Evolutionary conservation across 2,797 vertebrate species (phyloP).

Genomic region (Pseudotriccus pelzelni): DNA sequence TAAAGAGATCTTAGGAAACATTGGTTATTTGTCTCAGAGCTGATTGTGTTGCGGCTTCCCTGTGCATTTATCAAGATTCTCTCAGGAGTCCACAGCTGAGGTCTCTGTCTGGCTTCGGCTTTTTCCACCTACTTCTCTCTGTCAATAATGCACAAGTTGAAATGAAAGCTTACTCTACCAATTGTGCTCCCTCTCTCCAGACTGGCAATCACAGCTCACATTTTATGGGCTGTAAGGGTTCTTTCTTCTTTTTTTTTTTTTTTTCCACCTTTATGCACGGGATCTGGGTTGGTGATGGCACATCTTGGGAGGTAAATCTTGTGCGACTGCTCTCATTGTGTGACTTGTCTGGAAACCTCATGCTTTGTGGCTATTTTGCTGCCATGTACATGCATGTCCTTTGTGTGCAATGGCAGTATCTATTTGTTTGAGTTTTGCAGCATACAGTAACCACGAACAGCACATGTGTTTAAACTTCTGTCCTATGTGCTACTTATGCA

Average conservation of each 20-base stretch:
- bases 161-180: background rate
- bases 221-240: background rate
- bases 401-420: background rate
- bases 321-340: background rate
- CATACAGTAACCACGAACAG: background rate
- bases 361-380: background rate
- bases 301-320: background rate
- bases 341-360: conserved; percentile 5
- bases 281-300: background rate
- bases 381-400: background rate
- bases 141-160: background rate
- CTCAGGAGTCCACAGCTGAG: accelerated
- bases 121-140: background rate
- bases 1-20: background rate
- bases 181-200: background rate
- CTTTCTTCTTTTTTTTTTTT: background rate
- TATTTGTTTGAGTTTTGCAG: background rate
- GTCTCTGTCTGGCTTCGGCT: background rate
- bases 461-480: background rate
- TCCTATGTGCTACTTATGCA: accelerated
- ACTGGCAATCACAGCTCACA: background rate
- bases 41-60: background rate
- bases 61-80: background rate
- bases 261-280: background rate
- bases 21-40: background rate